Conservation (phyloP, 2,113 vertebrate genomes). For the Cyprinus carpio region DNA sequence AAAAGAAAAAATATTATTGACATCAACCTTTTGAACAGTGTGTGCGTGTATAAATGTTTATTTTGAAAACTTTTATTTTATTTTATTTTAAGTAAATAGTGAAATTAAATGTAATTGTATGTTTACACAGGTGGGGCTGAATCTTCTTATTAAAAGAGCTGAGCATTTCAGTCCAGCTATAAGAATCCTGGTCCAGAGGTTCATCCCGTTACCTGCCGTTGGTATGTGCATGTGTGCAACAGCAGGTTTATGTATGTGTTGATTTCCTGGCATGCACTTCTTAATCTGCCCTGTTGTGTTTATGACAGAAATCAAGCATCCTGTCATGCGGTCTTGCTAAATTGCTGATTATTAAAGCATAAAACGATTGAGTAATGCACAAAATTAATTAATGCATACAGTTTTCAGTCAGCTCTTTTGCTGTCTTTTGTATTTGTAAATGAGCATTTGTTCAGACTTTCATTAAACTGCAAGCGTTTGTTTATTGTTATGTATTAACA, state of each 20-base stretch:
- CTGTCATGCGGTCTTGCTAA: conserved; percentile 36
- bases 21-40: no score
- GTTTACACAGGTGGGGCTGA: conserved; percentile 84
- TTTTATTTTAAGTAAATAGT: background rate
- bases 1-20: no score
- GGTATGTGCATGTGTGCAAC: conserved; percentile 72
- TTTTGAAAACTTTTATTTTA: background rate
- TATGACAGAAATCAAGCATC: background rate
- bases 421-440: conserved; percentile 46
- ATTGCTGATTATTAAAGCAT: conserved; percentile 40
- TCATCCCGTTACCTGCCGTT: conserved; percentile 91
- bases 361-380: conserved; percentile 39
- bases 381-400: conserved; percentile 50
- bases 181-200: conserved; percentile 87
- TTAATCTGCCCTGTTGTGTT: conserved; percentile 11
- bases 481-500: conserved; percentile 52
- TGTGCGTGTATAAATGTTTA: background rate
- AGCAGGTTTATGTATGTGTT: background rate
- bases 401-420: conserved; percentile 40
- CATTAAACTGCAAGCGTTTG: conserved; percentile 48
- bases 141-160: conserved; percentile 86
- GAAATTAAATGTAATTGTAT: conserved; percentile 23
- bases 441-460: conserved; percentile 6
- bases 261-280: background rate
- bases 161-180: conserved; percentile 84